These are phyloP conservation scores for Eremobia ochroleuca DNA, from an alignment of 2,888 invertebrate genomes.

Conservation along the genomic window DNA sequence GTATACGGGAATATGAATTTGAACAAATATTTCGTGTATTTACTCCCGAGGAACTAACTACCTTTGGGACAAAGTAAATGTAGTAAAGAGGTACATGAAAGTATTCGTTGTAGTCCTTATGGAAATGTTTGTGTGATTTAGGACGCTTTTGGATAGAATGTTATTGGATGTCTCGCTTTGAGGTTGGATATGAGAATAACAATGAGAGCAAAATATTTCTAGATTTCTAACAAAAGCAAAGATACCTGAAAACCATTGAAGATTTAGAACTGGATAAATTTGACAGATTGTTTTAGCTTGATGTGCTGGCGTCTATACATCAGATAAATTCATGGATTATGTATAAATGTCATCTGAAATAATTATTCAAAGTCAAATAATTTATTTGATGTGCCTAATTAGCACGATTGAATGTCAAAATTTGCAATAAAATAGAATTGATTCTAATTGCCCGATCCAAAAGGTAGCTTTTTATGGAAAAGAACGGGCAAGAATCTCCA, in stretches of 20 bases:
- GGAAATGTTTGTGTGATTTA: conserved; percentile 58
- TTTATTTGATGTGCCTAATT: too few relatives aligned
- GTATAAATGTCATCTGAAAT: too few relatives aligned
- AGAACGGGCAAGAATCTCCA: too few relatives aligned
- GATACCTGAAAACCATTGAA: too few relatives aligned
- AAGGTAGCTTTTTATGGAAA: too few relatives aligned
- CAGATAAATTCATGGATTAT: too few relatives aligned
- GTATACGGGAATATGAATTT: conserved; percentile 58
- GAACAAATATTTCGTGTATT: conserved; percentile 67
- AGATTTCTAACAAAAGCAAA: not conserved
- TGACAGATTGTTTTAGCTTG: too few relatives aligned
- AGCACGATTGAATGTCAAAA: not conserved
- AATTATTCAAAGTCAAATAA: too few relatives aligned
- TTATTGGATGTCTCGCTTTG: conserved; percentile 54
- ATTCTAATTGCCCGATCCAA: not conserved
- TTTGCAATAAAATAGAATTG: not conserved
- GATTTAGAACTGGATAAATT: too few relatives aligned
- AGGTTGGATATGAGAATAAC: conserved; percentile 8
- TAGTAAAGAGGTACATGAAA: conserved; percentile 55
- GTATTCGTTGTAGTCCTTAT: conserved; percentile 57
- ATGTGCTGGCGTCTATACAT: too few relatives aligned
- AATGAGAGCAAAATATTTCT: not conserved
- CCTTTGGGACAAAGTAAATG: conserved; percentile 53
- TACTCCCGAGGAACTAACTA: conserved; percentile 53
- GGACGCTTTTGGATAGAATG: conserved; percentile 24